These are phyloP conservation scores for Procambarus clarkii DNA, from an alignment of 1,140 invertebrate species.

Conservation along the genomic window DNA sequence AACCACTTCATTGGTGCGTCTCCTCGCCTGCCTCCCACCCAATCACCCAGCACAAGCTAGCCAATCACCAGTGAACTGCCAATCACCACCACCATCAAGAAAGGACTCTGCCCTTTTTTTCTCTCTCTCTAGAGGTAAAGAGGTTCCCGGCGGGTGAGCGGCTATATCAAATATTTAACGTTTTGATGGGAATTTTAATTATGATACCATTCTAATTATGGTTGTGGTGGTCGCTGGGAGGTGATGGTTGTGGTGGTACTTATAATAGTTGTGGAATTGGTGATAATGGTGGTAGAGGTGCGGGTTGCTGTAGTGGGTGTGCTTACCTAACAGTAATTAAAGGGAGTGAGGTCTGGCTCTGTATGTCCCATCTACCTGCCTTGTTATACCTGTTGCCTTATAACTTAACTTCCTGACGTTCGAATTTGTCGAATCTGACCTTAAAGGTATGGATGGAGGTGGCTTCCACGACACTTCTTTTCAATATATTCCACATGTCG, in stretches of 20 bases:
- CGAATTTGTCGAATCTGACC: too few relatives aligned
- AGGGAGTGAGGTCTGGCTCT: not conserved
- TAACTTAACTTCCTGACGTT: too few relatives aligned
- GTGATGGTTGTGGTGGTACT: too few relatives aligned
- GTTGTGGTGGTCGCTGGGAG: slow-evolving; percentile 1
- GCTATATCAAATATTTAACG: slow-evolving; percentile 59
- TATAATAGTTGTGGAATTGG: too few relatives aligned
- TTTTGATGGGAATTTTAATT: slow-evolving; percentile 65
- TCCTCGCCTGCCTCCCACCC: not conserved
- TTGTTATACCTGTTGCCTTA: too few relatives aligned
- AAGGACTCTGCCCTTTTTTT: not conserved
- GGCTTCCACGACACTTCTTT: too few relatives aligned
- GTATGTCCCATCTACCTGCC: too few relatives aligned
- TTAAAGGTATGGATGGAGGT: too few relatives aligned
- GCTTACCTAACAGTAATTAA: not conserved
- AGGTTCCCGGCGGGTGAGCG: slow-evolving; percentile 16
- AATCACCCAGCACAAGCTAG: not conserved
- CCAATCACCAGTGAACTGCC: not conserved
- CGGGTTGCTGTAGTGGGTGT: not conserved
- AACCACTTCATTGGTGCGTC: not conserved
- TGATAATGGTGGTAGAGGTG: not conserved
- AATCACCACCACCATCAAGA: slow-evolving; percentile 21
- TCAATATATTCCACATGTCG: too few relatives aligned
- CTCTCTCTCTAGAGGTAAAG: slow-evolving; percentile 11
- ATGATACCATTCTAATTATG: slow-evolving; percentile 62